Percentiles rank a stretch among this genome's conserved stretches.
Conservation (phyloP, 53 echinoderm and acorn worm genomes). For the Patiria pectinifera region DNA sequence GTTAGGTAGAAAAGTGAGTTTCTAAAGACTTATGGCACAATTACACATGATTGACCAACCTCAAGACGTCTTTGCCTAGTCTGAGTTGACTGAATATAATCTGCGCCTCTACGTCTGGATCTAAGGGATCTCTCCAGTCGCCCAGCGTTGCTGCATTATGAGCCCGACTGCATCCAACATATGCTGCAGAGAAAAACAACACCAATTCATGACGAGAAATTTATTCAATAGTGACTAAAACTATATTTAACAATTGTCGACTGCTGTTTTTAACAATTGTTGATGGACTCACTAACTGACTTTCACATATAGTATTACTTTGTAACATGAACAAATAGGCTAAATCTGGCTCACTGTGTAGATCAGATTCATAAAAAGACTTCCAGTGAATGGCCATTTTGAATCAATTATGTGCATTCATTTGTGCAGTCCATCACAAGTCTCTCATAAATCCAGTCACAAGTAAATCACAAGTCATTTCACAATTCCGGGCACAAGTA, state of each 20-base stretch:
- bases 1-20: background rate
- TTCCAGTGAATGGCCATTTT: too few species aligned
- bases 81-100: constrained; percentile 65
- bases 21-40: background rate
- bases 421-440: too few species aligned
- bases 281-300: too few species aligned
- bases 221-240: background rate
- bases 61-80: constrained; percentile 67
- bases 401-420: too few species aligned
- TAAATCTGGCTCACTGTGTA: too few species aligned
- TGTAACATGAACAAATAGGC: too few species aligned
- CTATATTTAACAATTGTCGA: background rate
- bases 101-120: constrained; percentile 71
- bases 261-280: too few species aligned
- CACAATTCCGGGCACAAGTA: too few species aligned
- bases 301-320: too few species aligned
- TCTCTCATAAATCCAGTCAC: too few species aligned
- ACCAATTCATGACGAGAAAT: background rate
- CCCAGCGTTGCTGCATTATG: constrained; percentile 69
- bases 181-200: constrained; percentile 33
- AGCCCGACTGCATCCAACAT: constrained; percentile 66
- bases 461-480: too few species aligned
- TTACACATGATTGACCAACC: background rate
- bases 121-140: constrained; percentile 72
- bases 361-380: too few species aligned